Evolutionary conservation across 2,888 invertebrate genomes (phyloP), one percentile per base, ranked within the genome.

Genomic region (Sinodicranocentrus sp.): DNA sequence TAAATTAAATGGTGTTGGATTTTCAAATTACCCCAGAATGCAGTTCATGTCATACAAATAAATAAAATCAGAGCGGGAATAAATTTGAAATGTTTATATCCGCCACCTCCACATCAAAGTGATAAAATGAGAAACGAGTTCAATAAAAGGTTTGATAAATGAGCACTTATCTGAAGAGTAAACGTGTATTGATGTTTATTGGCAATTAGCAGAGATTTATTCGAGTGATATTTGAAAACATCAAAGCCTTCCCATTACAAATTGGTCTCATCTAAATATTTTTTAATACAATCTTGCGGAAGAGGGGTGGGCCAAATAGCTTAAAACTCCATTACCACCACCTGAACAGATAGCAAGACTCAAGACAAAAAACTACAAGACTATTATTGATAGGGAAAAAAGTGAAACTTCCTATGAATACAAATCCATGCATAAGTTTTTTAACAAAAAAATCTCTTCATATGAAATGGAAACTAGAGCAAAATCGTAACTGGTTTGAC

Each of bases 121-220:
- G n/a, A n/a, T n/a, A 33, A 33, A 33, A 10, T 33, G 33, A 33
- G 33, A 33, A 33, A 33, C 10, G 33, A 33, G 10, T 33, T 6
- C 33, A 33, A 33, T 33, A 33, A 33, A 33, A 33, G 5, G 10
- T 3, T 33, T 33, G 33, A 33, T 33, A 33, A 33, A 33, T 33
- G 10, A 33, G 48, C 10, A 1, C n/a, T 25, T 25, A 25, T 57
- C 57, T 25, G 6, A 57, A 25, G 57, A 57, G 25, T 25, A 57
- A 57, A 25, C 25, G 8, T 57, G 13, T 23, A 10, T 57, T 6
- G 43, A 72, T 59, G 59, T 72, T 59, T 72, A 72, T 63, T 63
- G 73, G 43, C 72, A 72, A 59, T 72, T 72, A 71, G 19, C 17
- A 2, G 23, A 73, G 73, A 73, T 73, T 73, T 73, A 73, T 73